Evolutionary conservation across 1,140 invertebrate species (phyloP), one percentile per base, ranked within the genome.

Genomic region (Marisa cornuarietis): DNA sequence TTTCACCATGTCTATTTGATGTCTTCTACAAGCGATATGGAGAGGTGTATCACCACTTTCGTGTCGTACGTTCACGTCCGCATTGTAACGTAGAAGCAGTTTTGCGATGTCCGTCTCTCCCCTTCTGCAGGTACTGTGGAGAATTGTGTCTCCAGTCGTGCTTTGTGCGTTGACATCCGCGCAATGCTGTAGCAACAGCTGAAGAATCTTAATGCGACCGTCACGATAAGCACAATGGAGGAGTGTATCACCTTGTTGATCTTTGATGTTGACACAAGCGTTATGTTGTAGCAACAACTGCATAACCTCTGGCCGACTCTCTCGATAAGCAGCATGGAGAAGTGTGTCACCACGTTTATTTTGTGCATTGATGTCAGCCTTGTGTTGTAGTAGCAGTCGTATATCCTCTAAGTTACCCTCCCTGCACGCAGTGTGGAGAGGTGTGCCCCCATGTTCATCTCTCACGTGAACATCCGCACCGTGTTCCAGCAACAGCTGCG

Each of bases 321-420:
- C 95, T 96, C 96, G 97, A 77, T 95, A 95, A 26, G 96, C 96
- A 52, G 95, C 96, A 91, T 97, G 96, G 75, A 98, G 89, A 8
- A 96, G 95, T 0, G 96, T 97, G 66, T 96, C 92, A 69, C 94
- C 94, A 87, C 97, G 96, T 84, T 95, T 93, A 89, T 98, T 96
- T 78, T 94, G 94, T 0, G 95, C 95, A 88, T 98, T 95, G 1
- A 97, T 95, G 87, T 94, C 93, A 7, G 96, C 95, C 68, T 94
- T 92, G 51, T 95, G 94, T 80, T 94, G 71, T 62, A 98, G 92
- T 24, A 98, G 91, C 31, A 97, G 90, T 77, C 95, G 91, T 0
- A 97, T 96, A 86, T 96, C 97, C 77, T 95, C 95, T 83, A 96
- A 95, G 88, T 98, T 96, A n/a, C n/a, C n/a, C 91, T 97, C 96